phyloP scores from a whole-genome alignment of 2,113 vertebrate species.

The Phalacrocorax aristotelis region DNA sequence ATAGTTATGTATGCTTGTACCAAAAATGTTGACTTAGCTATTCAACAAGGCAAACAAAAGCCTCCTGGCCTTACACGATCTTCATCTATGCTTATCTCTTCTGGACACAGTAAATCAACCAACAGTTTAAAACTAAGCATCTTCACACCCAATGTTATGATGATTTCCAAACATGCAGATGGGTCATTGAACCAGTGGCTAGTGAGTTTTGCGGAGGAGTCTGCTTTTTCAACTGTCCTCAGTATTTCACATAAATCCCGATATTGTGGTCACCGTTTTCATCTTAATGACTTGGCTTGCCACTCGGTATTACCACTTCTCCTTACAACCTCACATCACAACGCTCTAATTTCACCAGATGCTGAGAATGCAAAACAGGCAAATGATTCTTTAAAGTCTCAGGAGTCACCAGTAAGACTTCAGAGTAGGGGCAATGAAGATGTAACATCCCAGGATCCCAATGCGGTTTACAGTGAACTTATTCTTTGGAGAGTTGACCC shows the following conservation, averaged over 20 bases:
- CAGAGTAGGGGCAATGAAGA: slow-evolving; percentile 67
- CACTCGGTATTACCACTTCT: slow-evolving; percentile 94
- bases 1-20: slow-evolving; percentile 98
- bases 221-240: slow-evolving; percentile 95
- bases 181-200: slow-evolving; percentile 97
- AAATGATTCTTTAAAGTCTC: slow-evolving; percentile 31
- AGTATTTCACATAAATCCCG: slow-evolving; percentile 97
- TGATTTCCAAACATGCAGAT: slow-evolving; percentile 98
- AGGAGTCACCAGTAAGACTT: slow-evolving; percentile 52
- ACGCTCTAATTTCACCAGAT: slow-evolving; percentile 85
- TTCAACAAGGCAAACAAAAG: slow-evolving; percentile 92
- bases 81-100: slow-evolving; percentile 87
- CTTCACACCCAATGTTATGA: slow-evolving; percentile 95
- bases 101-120: slow-evolving; percentile 80
- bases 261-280: slow-evolving; percentile 98
- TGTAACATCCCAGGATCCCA: slow-evolving; percentile 84
- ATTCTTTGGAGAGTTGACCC: slow-evolving; percentile 98
- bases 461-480: slow-evolving; percentile 93
- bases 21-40: slow-evolving; percentile 94
- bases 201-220: slow-evolving; percentile 96
- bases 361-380: slow-evolving; percentile 51
- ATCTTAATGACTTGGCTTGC: slow-evolving; percentile 96
- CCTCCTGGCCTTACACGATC: slow-evolving; percentile 81
- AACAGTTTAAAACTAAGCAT: slow-evolving; percentile 92
- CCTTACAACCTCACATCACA: slow-evolving; percentile 97